phyloP scores from a whole-genome alignment of 2,797 vertebrate genomes.

The Otolemur crassicaudatus region DNA sequence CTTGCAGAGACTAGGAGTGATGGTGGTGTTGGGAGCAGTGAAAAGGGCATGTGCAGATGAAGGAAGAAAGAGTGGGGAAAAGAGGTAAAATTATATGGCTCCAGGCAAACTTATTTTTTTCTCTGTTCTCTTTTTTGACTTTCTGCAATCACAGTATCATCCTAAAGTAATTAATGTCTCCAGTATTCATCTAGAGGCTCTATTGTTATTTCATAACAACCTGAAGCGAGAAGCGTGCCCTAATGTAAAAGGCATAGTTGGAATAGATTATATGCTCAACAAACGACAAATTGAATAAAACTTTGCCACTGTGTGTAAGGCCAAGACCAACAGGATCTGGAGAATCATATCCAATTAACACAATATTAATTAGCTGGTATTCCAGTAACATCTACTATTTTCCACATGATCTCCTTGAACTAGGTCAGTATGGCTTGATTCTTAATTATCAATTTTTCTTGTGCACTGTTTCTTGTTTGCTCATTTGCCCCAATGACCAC shows the following conservation, averaged over 20 bases:
- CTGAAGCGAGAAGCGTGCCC: not conserved
- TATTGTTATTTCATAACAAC: not conserved
- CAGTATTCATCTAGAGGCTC: not conserved
- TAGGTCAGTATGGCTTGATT: not conserved
- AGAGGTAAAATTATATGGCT: not conserved
- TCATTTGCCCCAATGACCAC: not conserved
- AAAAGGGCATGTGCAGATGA: not conserved
- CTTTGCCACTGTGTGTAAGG: not conserved
- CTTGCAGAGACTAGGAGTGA: not conserved
- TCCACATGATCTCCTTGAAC: not conserved
- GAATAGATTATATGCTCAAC: not conserved
- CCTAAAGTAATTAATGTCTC: not conserved
- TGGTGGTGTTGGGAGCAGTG: not conserved
- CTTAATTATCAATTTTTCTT: not conserved
- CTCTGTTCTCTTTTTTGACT: not conserved
- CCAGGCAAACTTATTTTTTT: not conserved
- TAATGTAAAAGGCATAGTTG: not conserved
- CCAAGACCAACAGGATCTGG: not conserved
- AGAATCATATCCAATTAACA: not conserved
- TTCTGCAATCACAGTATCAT: not conserved
- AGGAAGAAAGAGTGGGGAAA: not conserved
- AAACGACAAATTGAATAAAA: conserved; percentile 2
- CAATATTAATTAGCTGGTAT: not conserved
- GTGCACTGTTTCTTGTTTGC: not conserved
- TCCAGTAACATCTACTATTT: not conserved